Evolutionary conservation across 2,888 invertebrate species (phyloP).

Genomic region (Myopa testacea): DNA sequence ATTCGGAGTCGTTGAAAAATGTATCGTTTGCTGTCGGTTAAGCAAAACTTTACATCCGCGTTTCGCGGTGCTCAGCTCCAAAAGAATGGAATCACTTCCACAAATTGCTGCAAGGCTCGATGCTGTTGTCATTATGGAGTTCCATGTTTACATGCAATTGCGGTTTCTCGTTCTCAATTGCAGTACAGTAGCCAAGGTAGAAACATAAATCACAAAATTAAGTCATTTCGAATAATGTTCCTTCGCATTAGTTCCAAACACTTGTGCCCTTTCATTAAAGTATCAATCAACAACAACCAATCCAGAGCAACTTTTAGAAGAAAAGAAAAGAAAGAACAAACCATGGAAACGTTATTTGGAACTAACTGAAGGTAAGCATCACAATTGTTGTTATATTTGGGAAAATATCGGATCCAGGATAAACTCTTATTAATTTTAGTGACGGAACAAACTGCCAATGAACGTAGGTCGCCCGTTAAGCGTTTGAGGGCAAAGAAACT

Average conservation of each 20-base stretch:
- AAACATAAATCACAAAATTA: neutral
- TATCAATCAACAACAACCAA: slow-evolving; percentile 54
- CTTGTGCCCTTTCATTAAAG: neutral
- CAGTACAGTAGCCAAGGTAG: neutral
- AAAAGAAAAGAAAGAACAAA: slow-evolving; percentile 53
- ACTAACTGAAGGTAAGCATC: slow-evolving; percentile 74
- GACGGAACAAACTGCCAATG: slow-evolving; percentile 73
- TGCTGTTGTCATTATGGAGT: neutral
- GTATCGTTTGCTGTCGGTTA: slow-evolving; percentile 61
- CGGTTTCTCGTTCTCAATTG: neutral
- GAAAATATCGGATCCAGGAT: too few relatives aligned
- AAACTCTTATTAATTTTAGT: slow-evolving; percentile 68
- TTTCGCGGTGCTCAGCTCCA: slow-evolving; percentile 44
- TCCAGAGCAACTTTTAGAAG: slow-evolving; percentile 51
- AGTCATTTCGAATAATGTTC: neutral
- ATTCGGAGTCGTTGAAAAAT: slow-evolving; percentile 49
- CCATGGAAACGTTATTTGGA: slow-evolving; percentile 74
- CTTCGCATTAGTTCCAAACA: neutral
- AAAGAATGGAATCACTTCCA: slow-evolving; percentile 44
- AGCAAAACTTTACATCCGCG: slow-evolving; percentile 55
- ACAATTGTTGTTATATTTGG: too few relatives aligned
- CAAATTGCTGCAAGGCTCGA: too few relatives aligned
- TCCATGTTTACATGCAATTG: neutral
- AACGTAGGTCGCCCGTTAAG: slow-evolving; percentile 76
- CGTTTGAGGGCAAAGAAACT: slow-evolving; percentile 77